These are phyloP conservation scores for Magallana ariakensis DNA, from an alignment of 1,140 invertebrate genomes.

Conservation along the genomic window DNA sequence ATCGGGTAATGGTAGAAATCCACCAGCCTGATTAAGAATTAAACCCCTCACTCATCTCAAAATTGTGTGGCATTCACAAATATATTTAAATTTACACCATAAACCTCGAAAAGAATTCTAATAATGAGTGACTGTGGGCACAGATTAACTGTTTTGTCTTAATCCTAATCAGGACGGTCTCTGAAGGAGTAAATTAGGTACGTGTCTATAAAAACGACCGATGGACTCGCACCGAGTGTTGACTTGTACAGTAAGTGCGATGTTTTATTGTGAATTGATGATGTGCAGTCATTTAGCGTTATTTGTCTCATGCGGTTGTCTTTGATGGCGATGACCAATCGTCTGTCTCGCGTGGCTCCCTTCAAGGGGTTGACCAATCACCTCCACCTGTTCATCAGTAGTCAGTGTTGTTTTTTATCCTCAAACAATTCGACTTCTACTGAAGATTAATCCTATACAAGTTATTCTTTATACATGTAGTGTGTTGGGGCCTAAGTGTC, in stretches of 20 bases:
- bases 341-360: background rate
- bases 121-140: conserved; percentile 27
- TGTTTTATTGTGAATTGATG: conserved; percentile 7
- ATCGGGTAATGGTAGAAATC: conserved; percentile 27
- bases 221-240: background rate
- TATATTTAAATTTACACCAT: conserved; percentile 29
- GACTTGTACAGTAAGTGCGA: background rate
- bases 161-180: background rate
- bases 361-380: background rate
- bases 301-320: background rate
- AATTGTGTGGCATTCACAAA: conserved; percentile 10
- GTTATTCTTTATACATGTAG: too few species aligned
- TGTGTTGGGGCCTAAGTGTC: too few species aligned
- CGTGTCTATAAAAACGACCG: background rate
- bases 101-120: conserved; percentile 14
- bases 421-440: too few species aligned
- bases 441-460: too few species aligned
- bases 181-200: background rate
- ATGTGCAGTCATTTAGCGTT: background rate
- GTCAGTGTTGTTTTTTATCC: too few species aligned
- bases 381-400: too few species aligned
- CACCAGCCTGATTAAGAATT: background rate
- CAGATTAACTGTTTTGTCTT: conserved; percentile 14
- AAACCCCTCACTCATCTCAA: conserved; percentile 31
- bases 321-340: conserved; percentile 26